Conservation (phyloP, 2,888 invertebrate species). For the Mystacides longicornis region DNA sequence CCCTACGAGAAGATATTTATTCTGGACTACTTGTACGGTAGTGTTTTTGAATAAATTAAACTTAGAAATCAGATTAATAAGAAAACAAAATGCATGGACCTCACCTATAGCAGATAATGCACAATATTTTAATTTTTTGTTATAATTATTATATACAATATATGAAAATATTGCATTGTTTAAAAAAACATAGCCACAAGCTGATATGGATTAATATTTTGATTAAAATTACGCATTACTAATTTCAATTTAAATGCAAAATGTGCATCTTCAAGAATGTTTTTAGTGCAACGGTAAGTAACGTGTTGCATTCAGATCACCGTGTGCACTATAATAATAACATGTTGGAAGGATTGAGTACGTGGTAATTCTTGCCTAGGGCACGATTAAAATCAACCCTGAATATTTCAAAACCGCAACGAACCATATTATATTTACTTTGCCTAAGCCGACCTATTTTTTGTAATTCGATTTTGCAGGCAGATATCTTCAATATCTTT, state of each 20-base stretch:
- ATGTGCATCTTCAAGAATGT: conserved; percentile 2
- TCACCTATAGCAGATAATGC: neutral
- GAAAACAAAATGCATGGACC: neutral
- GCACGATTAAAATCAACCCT: neutral
- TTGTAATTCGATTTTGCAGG: no score
- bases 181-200: neutral
- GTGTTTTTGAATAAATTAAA: neutral
- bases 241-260: conserved; percentile 17
- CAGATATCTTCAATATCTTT: no score
- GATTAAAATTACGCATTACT: conserved; percentile 14
- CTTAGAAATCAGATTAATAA: neutral
- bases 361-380: neutral
- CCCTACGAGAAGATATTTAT: neutral
- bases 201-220: conserved; percentile 10
- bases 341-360: neutral
- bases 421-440: no score
- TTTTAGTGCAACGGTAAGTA: neutral
- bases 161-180: neutral
- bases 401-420: no score
- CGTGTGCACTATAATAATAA: no score
- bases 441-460: no score
- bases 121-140: neutral
- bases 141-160: neutral
- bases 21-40: neutral
- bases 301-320: neutral